phyloP scores from a whole-genome alignment of 2,888 invertebrate genomes.

The Cylindroiulus punctatus region DNA sequence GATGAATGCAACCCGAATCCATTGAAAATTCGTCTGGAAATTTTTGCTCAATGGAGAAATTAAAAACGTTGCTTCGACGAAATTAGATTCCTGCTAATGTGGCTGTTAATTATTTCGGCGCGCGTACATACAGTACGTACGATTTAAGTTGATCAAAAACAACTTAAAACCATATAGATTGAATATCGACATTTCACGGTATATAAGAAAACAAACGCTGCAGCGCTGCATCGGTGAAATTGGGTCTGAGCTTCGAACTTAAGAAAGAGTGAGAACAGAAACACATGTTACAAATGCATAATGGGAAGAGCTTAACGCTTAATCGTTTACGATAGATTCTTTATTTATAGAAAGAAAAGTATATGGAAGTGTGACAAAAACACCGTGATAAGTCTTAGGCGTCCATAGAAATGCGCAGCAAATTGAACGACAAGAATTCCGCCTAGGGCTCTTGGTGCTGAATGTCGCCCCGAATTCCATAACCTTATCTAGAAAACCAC shows the following conservation, averaged over 20 bases:
- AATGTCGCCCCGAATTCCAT: not conserved
- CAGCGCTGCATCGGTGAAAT: slow-evolving; percentile 2
- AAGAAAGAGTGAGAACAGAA: slow-evolving; percentile 50
- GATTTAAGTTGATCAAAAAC: slow-evolving; percentile 38
- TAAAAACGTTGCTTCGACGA: not conserved
- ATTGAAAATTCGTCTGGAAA: slow-evolving; percentile 1
- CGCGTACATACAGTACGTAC: not conserved
- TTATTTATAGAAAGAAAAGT: slow-evolving; percentile 42
- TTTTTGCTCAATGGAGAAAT: not conserved
- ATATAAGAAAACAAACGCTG: slow-evolving; percentile 43
- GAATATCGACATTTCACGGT: slow-evolving; percentile 45
- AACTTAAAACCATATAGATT: slow-evolving; percentile 41
- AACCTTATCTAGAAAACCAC: not conserved
- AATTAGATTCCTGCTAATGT: not conserved
- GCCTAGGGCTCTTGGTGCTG: not conserved
- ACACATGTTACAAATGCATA: slow-evolving; percentile 47
- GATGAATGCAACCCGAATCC: not conserved
- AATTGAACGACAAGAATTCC: slow-evolving; percentile 14
- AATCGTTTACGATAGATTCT: slow-evolving; percentile 47
- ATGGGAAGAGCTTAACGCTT: slow-evolving; percentile 51
- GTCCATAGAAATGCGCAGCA: not conserved
- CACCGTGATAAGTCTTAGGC: slow-evolving; percentile 29
- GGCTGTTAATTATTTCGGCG: not conserved
- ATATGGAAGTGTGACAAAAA: slow-evolving; percentile 34
- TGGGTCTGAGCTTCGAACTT: slow-evolving; percentile 51